A percentile compares a stretch with the other conserved stretches of the same genome.
These are phyloP conservation scores for Eupleurogrammus muticus DNA, from an alignment of 2,797 vertebrate genomes.

Conservation along the genomic window DNA sequence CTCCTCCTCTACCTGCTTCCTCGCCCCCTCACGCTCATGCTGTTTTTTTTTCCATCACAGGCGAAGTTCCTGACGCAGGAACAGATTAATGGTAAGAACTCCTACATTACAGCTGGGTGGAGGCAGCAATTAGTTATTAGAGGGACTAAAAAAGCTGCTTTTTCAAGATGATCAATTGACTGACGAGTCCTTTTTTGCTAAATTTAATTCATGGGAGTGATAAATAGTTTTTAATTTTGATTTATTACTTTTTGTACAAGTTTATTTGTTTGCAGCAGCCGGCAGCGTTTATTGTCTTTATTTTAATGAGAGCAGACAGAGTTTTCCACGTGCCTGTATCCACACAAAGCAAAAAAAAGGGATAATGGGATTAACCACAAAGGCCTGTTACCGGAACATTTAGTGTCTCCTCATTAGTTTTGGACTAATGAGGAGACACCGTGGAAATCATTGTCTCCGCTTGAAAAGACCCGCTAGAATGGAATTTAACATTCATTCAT, in stretches of 20 bases:
- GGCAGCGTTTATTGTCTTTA: not conserved
- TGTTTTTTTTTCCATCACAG: conserved; percentile 67
- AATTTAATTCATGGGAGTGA: not conserved
- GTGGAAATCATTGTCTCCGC: not conserved
- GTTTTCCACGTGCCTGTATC: not conserved
- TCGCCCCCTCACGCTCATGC: not conserved
- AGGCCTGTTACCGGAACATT: not conserved
- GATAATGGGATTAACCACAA: conserved; percentile 38
- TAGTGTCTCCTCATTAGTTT: not conserved
- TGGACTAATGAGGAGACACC: conserved; percentile 1
- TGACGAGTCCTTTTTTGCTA: not conserved
- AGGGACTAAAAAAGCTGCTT: not conserved
- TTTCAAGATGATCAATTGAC: not conserved
- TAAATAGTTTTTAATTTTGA: too few relatives aligned
- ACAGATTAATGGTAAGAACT: conserved; percentile 90
- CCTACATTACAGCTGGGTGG: not conserved
- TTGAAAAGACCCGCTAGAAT: not conserved
- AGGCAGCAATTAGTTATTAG: not conserved
- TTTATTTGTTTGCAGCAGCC: not conserved
- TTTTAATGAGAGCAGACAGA: conserved; percentile 2
- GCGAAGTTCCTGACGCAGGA: conserved; percentile 92
- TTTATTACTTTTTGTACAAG: not conserved
- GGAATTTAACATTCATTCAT: too few relatives aligned
- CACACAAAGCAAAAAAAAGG: conserved; percentile 9
- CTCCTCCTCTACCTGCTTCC: not conserved